Evolutionary conservation across 2,113 vertebrate genomes (phyloP).

Genomic region (Lasiurus cinereus): DNA sequence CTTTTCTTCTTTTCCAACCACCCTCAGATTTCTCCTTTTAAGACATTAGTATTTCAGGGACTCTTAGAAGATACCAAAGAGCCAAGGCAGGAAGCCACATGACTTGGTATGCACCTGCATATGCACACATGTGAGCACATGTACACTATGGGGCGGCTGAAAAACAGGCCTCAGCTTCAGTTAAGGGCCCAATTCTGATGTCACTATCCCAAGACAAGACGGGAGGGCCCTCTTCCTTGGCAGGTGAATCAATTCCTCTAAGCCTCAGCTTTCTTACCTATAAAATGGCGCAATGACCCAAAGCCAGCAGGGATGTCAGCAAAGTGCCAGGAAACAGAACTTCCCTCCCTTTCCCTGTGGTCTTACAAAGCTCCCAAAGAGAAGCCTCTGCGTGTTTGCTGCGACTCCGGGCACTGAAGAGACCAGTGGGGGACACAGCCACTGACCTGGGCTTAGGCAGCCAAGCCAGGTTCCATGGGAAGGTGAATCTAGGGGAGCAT

Average conservation of each 20-base stretch:
- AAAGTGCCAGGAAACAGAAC: background rate
- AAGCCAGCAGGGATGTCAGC: background rate
- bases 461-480: background rate
- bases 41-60: background rate
- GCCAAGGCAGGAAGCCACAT: background rate
- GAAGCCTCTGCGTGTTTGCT: background rate
- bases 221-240: background rate
- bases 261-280: conserved; percentile 19
- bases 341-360: background rate
- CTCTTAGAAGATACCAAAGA: background rate
- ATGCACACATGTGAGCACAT: background rate
- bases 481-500: background rate
- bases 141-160: background rate
- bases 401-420: background rate
- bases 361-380: background rate
- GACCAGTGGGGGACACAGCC: background rate
- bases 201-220: background rate
- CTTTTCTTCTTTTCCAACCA: background rate
- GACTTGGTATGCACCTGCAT: background rate
- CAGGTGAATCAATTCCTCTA: background rate
- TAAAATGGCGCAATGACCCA: background rate
- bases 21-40: conserved; percentile 24
- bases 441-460: background rate
- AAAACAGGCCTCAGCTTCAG: background rate
- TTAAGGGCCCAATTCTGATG: background rate